These are phyloP conservation scores for Nudaria mundana DNA, from an alignment of 2,888 invertebrate genomes.

Conservation along the genomic window DNA sequence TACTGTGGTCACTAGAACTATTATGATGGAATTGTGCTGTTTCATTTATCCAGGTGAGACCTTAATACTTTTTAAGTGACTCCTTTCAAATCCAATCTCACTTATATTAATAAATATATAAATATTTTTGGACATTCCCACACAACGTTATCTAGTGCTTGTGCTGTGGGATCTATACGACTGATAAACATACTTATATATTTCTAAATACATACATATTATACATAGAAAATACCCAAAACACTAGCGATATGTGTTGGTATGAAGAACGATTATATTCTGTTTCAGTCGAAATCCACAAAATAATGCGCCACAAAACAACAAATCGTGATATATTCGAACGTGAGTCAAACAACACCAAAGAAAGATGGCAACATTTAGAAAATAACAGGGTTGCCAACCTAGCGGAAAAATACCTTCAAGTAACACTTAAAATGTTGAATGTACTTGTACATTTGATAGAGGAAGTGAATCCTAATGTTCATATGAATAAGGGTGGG, in stretches of 20 bases:
- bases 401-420: conserved; percentile 83
- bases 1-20: conserved; percentile 49
- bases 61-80: too few relatives aligned
- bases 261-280: neutral
- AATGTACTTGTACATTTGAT: conserved; percentile 89
- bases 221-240: too few relatives aligned
- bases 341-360: conserved; percentile 50
- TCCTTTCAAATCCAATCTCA: too few relatives aligned
- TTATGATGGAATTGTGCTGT: conserved; percentile 59
- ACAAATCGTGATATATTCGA: conserved; percentile 66
- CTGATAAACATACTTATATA: too few relatives aligned
- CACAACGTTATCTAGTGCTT: too few relatives aligned
- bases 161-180: too few relatives aligned
- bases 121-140: too few relatives aligned
- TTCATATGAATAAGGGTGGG: conserved; percentile 69
- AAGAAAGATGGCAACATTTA: conserved; percentile 69
- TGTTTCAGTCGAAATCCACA: conserved; percentile 72
- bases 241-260: too few relatives aligned
- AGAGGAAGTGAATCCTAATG: conserved; percentile 83
- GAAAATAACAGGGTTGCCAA: conserved; percentile 65
- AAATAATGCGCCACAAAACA: conserved; percentile 61
- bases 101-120: too few relatives aligned
- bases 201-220: too few relatives aligned
- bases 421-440: conserved; percentile 85
- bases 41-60: conserved; percentile 64